These are phyloP conservation scores for Sepioteuthis lessoniana DNA, from an alignment of 2,888 invertebrate genomes.

Conservation along the genomic window DNA sequence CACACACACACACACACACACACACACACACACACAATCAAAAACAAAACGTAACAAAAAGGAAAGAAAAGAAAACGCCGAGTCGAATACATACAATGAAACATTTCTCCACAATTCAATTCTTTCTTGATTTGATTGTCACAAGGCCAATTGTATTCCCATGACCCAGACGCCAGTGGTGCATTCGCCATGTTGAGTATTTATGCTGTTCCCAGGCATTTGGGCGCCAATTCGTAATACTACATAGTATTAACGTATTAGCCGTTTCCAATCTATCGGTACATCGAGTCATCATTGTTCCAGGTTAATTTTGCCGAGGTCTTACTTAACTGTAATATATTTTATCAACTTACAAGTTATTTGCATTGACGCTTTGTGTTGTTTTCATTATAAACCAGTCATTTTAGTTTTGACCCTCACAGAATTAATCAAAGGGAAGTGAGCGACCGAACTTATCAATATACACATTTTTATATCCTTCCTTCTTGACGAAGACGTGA, in stretches of 20 bases:
- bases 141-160: constrained; percentile 2
- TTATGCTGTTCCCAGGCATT: not conserved
- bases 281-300: not conserved
- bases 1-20: no score
- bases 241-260: not conserved
- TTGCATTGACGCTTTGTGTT: no score
- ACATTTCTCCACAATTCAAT: not conserved
- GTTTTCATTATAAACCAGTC: no score
- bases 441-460: no score
- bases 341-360: no score
- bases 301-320: not conserved
- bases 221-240: not conserved
- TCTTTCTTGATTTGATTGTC: not conserved
- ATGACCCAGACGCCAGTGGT: not conserved
- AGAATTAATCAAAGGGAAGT: no score
- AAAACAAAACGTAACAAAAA: not conserved
- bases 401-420: no score
- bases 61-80: not conserved
- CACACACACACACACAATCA: no score
- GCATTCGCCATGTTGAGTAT: not conserved
- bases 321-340: not conserved
- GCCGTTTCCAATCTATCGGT: not conserved
- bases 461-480: no score
- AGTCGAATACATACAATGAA: not conserved
- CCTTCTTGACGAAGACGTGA: no score